A percentile compares a stretch with the other conserved stretches of the same genome.
Evolutionary conservation across 2,113 vertebrate genomes (phyloP).

Genomic region (Menidia beryllina): DNA sequence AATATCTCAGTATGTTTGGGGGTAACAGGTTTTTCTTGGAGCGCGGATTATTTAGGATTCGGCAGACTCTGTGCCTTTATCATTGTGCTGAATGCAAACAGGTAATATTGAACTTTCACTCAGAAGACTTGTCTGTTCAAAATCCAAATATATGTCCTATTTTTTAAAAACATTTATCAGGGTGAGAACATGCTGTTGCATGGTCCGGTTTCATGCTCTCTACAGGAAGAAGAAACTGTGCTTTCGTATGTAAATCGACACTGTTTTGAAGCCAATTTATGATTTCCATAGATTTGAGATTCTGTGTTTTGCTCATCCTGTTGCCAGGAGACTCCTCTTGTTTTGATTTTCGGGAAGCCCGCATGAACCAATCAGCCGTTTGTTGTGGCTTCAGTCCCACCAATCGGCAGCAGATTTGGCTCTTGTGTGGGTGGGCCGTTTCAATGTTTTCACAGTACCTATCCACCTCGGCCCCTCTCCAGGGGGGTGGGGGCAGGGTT

Average conservation of each 20-base stretch:
- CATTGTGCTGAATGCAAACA: neutral
- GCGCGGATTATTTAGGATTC: constrained; percentile 22
- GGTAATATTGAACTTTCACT: neutral
- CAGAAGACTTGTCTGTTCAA: constrained; percentile 6
- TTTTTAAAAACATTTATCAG: too few species aligned
- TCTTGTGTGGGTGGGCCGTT: constrained; percentile 66
- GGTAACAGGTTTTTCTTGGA: constrained; percentile 7
- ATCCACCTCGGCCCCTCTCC: constrained; percentile 27
- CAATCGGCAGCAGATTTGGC: constrained; percentile 59
- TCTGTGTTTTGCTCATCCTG: constrained; percentile 66
- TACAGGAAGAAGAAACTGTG: constrained; percentile 2
- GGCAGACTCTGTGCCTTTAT: constrained; percentile 1
- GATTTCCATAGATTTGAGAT: constrained; percentile 34
- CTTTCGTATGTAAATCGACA: constrained; percentile 13
- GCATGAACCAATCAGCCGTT: constrained; percentile 66
- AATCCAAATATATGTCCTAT: neutral
- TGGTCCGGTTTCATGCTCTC: constrained; percentile 12
- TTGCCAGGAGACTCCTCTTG: constrained; percentile 71
- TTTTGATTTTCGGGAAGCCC: constrained; percentile 60
- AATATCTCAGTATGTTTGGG: constrained; percentile 8
- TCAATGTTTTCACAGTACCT: constrained; percentile 51
- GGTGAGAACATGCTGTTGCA: neutral
- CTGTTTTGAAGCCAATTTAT: constrained; percentile 16
- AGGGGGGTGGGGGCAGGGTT: constrained; percentile 42
- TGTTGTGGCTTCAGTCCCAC: constrained; percentile 53